Evolutionary conservation across 2,113 vertebrate species (phyloP).

Genomic region (Actinemys pallida): DNA sequence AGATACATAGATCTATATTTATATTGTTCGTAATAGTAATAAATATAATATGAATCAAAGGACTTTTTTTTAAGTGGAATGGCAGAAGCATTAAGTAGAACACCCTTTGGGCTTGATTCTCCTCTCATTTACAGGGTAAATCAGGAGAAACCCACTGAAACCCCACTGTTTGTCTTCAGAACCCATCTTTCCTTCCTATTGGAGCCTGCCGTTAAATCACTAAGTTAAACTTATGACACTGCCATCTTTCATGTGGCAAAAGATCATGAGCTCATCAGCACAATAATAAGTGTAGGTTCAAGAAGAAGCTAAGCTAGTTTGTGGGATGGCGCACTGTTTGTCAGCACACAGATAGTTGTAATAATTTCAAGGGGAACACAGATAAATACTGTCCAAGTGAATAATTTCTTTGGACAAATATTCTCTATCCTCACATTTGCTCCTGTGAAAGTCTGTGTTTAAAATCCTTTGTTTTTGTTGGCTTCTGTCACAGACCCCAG

Average conservation of each 20-base stretch:
- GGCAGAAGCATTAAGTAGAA: not conserved
- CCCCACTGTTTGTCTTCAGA: not conserved
- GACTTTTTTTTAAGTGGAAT: not conserved
- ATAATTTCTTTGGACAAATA: not conserved
- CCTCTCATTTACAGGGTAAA: not conserved
- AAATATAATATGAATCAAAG: not conserved
- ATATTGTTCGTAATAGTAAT: not conserved
- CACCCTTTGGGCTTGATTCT: not conserved
- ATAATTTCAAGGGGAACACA: not conserved
- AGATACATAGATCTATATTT: not conserved
- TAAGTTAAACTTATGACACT: not conserved
- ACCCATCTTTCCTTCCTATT: not conserved
- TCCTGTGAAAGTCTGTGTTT: not conserved
- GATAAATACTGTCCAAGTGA: not conserved
- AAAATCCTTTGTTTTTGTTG: not conserved
- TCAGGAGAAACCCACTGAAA: not conserved
- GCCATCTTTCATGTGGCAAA: not conserved
- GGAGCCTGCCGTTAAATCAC: not conserved
- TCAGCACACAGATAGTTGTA: not conserved
- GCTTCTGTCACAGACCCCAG: not conserved
- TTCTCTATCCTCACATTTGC: not conserved
- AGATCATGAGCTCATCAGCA: not conserved
- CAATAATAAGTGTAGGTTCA: not conserved
- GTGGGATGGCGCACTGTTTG: not conserved
- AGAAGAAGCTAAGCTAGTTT: not conserved